A percentile compares a stretch with the other conserved stretches of the same genome.
phyloP scores from a whole-genome alignment of 30 jellyfish, hydroid and myxozoan genomes.

The Phacellophora camtschatica region DNA sequence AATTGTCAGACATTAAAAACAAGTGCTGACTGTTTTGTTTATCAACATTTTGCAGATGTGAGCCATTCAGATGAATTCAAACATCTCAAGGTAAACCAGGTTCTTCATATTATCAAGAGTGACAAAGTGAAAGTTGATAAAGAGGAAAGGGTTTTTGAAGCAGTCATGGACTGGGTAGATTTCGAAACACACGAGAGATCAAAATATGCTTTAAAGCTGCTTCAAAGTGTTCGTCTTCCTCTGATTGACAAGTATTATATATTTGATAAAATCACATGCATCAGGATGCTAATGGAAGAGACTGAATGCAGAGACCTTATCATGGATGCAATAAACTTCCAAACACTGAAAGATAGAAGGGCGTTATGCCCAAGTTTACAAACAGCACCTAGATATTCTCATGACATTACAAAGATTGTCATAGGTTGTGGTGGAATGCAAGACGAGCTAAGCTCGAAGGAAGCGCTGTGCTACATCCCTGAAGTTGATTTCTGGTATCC shows the following conservation, averaged over 20 bases:
- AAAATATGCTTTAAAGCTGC: slow-evolving; percentile 18
- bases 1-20: slow-evolving; percentile 73
- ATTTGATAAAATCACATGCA: slow-evolving; percentile 75
- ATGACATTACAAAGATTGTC: slow-evolving; percentile 49
- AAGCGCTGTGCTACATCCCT: slow-evolving; percentile 91
- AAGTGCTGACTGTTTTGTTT: slow-evolving; percentile 83
- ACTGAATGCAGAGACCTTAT: slow-evolving; percentile 49
- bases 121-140: slow-evolving; percentile 67
- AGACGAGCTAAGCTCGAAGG: slow-evolving; percentile 90
- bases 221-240: slow-evolving; percentile 75
- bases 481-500: slow-evolving; percentile 96
- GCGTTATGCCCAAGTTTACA: neutral
- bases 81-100: slow-evolving; percentile 64
- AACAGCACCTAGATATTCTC: slow-evolving; percentile 43
- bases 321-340: slow-evolving; percentile 60
- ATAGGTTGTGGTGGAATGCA: slow-evolving; percentile 93
- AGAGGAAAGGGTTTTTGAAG: slow-evolving; percentile 82
- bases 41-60: slow-evolving; percentile 79
- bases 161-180: slow-evolving; percentile 84
- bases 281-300: slow-evolving; percentile 52
- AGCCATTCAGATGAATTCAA: slow-evolving; percentile 88
- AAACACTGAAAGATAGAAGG: slow-evolving; percentile 75
- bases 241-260: slow-evolving; percentile 74
- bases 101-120: slow-evolving; percentile 57
- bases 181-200: slow-evolving; percentile 52